Evolutionary conservation across 2,797 vertebrate species (phyloP).

Genomic region (Pelochelys cantorii): DNA sequence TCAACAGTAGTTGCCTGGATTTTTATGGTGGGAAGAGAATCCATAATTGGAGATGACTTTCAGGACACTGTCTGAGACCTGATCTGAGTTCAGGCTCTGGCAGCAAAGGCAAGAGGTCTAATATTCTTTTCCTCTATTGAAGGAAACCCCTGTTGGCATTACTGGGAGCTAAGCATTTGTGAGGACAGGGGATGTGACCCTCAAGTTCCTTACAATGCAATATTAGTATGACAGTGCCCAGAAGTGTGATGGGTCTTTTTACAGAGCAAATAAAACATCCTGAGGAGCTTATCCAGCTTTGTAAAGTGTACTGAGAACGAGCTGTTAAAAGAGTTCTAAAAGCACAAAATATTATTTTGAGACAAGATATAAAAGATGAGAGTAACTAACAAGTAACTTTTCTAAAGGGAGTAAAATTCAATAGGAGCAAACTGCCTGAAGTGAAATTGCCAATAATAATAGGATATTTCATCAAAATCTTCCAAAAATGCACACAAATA

Average conservation of each 20-base stretch:
- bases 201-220: not conserved
- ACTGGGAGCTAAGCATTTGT: not conserved
- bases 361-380: not conserved
- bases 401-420: not conserved
- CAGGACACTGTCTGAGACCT: not conserved
- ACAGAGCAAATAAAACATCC: not conserved
- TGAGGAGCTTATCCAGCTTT: not conserved
- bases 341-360: not conserved
- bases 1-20: not conserved
- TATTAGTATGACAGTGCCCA: not conserved
- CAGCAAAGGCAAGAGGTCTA: not conserved
- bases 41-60: not conserved
- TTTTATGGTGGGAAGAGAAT: not conserved
- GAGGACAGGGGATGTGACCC: not conserved
- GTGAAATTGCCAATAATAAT: not conserved
- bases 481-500: not conserved
- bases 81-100: not conserved
- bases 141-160: not conserved
- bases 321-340: not conserved
- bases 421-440: not conserved
- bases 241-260: not conserved
- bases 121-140: not conserved
- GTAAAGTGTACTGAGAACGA: not conserved
- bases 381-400: not conserved
- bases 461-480: not conserved